Percentiles rank a stretch among this genome's conserved stretches.
phyloP scores from a whole-genome alignment of 2,888 invertebrate species.

The Hipparchia sbordonii region DNA sequence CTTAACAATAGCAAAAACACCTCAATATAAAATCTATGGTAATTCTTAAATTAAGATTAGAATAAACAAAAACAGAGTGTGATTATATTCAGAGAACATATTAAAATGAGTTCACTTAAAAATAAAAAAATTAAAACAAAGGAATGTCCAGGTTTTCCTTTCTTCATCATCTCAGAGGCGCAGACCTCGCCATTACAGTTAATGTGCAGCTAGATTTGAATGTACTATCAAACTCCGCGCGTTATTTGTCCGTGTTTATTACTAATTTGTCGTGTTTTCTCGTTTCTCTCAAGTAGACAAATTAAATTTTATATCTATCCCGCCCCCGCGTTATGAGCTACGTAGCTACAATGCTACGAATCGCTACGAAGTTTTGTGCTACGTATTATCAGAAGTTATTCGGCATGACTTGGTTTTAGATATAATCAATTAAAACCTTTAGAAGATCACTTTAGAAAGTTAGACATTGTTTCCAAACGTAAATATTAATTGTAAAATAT shows the following conservation, averaged over 20 bases:
- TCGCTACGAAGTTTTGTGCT: slow-evolving; percentile 30
- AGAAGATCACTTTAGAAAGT: neutral
- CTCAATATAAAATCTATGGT: too few species aligned
- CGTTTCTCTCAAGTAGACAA: slow-evolving; percentile 64
- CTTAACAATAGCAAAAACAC: too few species aligned
- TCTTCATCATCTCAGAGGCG: slow-evolving; percentile 50
- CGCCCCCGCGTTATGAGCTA: slow-evolving; percentile 49
- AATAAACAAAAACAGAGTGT: too few species aligned
- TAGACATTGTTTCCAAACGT: neutral
- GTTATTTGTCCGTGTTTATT: slow-evolving; percentile 77
- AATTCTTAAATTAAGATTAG: too few species aligned
- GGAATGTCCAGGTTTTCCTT: slow-evolving; percentile 51
- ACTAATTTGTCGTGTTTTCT: slow-evolving; percentile 79
- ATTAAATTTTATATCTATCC: slow-evolving; percentile 67
- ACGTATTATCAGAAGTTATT: slow-evolving; percentile 4
- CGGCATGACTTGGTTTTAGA: neutral
- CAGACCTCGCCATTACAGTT: slow-evolving; percentile 76
- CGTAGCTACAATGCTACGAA: slow-evolving; percentile 55
- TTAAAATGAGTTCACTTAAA: neutral
- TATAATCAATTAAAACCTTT: neutral
- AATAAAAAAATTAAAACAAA: neutral
- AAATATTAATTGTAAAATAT: too few species aligned
- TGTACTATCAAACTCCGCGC: slow-evolving; percentile 80
- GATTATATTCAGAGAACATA: too few species aligned
- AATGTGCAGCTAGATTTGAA: slow-evolving; percentile 81